A percentile compares a stretch with the other conserved stretches of the same genome.
Conservation (phyloP, 2,888 invertebrate genomes). For the Ophion ellenae region DNA sequence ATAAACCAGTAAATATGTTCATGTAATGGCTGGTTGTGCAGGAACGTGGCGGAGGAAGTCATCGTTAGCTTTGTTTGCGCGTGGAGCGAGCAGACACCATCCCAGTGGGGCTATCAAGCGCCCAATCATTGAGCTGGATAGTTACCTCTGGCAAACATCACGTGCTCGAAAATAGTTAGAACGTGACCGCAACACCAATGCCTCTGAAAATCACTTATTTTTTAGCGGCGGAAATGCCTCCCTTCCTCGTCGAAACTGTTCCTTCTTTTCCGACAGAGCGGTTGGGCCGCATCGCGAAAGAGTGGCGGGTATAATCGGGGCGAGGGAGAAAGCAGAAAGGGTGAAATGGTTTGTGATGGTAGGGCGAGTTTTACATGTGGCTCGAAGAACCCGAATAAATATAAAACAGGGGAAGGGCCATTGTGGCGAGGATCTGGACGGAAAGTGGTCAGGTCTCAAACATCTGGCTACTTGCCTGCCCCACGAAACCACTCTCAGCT, state of each 20-base stretch:
- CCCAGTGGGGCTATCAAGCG: conserved; percentile 59
- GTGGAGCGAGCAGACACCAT: conserved; percentile 17
- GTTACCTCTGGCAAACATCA: conserved; percentile 77
- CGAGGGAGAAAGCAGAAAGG: conserved; percentile 34
- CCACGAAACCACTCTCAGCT: conserved; percentile 51
- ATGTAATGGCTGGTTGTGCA: not conserved
- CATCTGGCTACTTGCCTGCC: conserved; percentile 56
- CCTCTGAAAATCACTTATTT: conserved; percentile 12
- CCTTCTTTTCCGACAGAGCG: conserved; percentile 28
- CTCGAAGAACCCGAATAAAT: conserved; percentile 70
- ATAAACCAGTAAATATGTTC: not conserved
- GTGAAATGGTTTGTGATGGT: conserved; percentile 17
- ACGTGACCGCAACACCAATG: conserved; percentile 80
- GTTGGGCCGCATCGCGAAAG: conserved; percentile 11
- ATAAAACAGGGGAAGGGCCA: conserved; percentile 67
- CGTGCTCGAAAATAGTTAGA: conserved; percentile 79
- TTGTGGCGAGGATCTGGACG: conserved; percentile 63
- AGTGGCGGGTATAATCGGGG: conserved; percentile 28
- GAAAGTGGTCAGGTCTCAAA: conserved; percentile 60
- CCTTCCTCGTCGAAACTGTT: conserved; percentile 27
- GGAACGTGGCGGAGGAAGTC: not conserved
- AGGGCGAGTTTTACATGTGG: conserved; percentile 61
- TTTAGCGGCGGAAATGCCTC: not conserved
- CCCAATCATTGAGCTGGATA: conserved; percentile 79
- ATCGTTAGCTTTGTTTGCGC: conserved; percentile 30